A percentile compares a stretch with the other conserved stretches of the same genome.
These are phyloP conservation scores for Echinarachnius parma DNA, from an alignment of 53 echinoderm and acorn worm genomes.

Conservation along the genomic window DNA sequence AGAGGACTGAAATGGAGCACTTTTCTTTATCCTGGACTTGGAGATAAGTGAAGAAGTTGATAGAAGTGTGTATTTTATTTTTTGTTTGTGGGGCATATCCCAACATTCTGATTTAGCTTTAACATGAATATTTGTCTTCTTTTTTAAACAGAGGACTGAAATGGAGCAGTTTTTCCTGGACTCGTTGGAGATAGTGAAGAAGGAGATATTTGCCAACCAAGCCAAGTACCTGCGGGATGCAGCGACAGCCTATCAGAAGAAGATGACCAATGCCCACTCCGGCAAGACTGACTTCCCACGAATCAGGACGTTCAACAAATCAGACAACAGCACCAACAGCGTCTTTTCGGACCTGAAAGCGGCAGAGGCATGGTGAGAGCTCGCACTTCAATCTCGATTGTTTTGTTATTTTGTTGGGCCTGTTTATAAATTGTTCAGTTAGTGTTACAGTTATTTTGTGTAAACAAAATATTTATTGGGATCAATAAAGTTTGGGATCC, in stretches of 20 bases:
- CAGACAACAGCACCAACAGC: constrained; percentile 87
- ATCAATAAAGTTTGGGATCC: no score
- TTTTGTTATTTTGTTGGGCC: no score
- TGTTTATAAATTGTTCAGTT: no score
- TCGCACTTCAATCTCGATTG: neutral
- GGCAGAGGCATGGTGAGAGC: constrained; percentile 89
- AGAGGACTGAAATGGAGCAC: no score
- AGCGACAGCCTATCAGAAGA: constrained; percentile 74
- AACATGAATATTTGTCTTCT: no score
- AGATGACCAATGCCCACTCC: constrained; percentile 84
- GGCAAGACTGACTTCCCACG: constrained; percentile 78
- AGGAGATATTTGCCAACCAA: constrained; percentile 88
- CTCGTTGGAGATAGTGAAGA: constrained; percentile 89
- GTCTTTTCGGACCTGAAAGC: constrained; percentile 92
- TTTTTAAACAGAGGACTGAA: constrained; percentile 93
- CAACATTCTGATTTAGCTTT: no score
- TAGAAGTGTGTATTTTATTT: no score
- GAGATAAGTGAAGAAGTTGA: no score
- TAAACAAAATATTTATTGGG: no score
- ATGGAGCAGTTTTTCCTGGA: constrained; percentile 99
- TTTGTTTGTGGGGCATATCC: no score
- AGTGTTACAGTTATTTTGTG: no score
- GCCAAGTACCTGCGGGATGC: constrained; percentile 94
- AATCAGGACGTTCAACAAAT: constrained; percentile 80
- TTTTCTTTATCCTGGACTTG: no score